Base-by-base conservation (phyloP, 2,113 vertebrate genomes). In the Daboia siamensis region DNA sequence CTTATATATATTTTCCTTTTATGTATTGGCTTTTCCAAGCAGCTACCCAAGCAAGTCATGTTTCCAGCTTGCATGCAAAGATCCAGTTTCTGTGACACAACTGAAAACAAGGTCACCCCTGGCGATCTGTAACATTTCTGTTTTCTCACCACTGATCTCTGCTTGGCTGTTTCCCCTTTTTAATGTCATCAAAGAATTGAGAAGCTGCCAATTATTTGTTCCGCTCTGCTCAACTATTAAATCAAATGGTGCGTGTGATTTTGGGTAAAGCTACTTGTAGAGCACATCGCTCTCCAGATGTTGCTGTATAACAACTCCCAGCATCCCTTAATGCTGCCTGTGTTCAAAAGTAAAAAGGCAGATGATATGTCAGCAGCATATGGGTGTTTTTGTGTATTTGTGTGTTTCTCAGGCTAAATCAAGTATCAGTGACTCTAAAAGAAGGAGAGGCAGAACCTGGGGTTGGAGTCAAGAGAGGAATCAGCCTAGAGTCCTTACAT, bases 11-110 rank as follows among this genome's bases (percentile, higher is more conserved):
- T 93, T 52, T 44, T 87, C 95, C 93, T 91, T 94, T 93, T 93
- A 91, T 95, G 93, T 91, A 91, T 95, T 95, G 94, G 92, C 95
- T 93, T 96, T 96, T 46, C 95, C 94, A 93, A 95, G 95, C 91
- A 92, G 93, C 93, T 94, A 1, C 10, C 23, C 1, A 24, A 8
- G 7, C 1, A 0, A 1, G 61, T 56, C 54, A 0, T 20, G 21
- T 10, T 54, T 85, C 4, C n/a, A 48, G 44, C 44, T 33, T 85
- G 12, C 44, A 48, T 13, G 26, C 39, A n/a, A 64, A 39, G 26
- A 23, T 11, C 29, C 46, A 17, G 1, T 33, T 54, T 52, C 26
- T 4, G 44, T 64, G 52, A 5, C 51, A 24, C 13, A 46, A 33
- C 10, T 55, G 54, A 59, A 80, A 88, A 69, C 48, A 54, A 24